Percentiles rank a stretch among this genome's conserved stretches.
These are phyloP conservation scores for Norana najaformis DNA, from an alignment of 2,888 invertebrate species.

Conservation along the genomic window DNA sequence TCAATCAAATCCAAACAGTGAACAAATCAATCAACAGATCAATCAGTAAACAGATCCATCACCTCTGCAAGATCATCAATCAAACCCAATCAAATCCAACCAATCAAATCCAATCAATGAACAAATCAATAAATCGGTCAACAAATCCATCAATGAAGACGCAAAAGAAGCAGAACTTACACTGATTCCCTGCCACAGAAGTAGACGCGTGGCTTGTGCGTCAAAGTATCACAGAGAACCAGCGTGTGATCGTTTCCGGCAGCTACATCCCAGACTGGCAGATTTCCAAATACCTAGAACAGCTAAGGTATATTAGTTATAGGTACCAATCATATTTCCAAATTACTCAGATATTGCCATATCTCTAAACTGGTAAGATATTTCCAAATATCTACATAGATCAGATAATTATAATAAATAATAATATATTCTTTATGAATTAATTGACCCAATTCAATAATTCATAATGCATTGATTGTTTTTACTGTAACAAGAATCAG, in stretches of 20 bases:
- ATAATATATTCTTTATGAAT: too few relatives aligned
- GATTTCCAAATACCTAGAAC: constrained; percentile 61
- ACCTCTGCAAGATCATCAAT: background rate
- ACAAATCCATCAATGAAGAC: background rate
- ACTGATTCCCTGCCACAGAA: constrained; percentile 74
- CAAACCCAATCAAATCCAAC: background rate
- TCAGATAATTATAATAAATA: too few relatives aligned
- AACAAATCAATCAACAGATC: background rate
- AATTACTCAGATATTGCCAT: background rate
- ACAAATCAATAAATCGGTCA: background rate
- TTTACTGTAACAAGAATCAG: too few relatives aligned
- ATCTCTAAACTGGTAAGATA: too few relatives aligned
- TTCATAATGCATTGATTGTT: too few relatives aligned
- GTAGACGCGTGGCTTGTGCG: constrained; percentile 69
- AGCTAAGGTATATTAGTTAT: background rate
- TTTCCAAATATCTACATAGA: too few relatives aligned
- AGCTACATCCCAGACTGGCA: constrained; percentile 68
- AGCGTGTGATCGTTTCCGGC: constrained; percentile 72
- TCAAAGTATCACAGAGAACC: constrained; percentile 68
- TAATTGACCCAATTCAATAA: too few relatives aligned
- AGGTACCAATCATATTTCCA: background rate
- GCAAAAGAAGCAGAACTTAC: constrained; percentile 38
- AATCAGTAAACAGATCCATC: background rate
- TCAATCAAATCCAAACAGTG: background rate
- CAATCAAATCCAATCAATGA: background rate